phyloP scores from a whole-genome alignment of 2,888 invertebrate genomes.

The Scaptomyza parva region DNA sequence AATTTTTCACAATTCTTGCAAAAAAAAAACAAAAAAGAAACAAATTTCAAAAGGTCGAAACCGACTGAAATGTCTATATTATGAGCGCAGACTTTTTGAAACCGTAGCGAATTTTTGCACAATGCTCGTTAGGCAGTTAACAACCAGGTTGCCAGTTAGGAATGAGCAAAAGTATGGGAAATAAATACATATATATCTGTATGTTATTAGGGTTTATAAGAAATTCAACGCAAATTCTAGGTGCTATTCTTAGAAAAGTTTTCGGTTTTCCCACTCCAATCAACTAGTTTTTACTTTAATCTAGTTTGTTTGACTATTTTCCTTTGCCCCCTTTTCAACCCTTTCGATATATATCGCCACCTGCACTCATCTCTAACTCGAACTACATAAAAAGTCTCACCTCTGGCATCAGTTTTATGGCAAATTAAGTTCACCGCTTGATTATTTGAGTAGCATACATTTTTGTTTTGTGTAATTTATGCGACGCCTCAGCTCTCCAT shows the following conservation, averaged over 20 bases:
- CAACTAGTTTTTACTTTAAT: no score
- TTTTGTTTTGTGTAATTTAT: slow-evolving; percentile 73
- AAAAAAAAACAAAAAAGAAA: no score
- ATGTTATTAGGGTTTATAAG: neutral
- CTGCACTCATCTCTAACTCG: slow-evolving; percentile 1
- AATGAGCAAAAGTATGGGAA: slow-evolving; percentile 27
- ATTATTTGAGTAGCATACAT: slow-evolving; percentile 67
- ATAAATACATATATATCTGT: neutral
- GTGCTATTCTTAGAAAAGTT: neutral
- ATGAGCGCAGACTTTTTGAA: slow-evolving; percentile 49
- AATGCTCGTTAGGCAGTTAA: slow-evolving; percentile 48
- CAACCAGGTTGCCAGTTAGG: slow-evolving; percentile 24
- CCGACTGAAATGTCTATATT: slow-evolving; percentile 78
- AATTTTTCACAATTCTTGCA: slow-evolving; percentile 51
- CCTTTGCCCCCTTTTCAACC: no score
- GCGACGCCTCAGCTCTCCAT: slow-evolving; percentile 34
- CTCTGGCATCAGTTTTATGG: slow-evolving; percentile 64
- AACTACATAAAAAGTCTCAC: slow-evolving; percentile 11
- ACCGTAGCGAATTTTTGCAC: slow-evolving; percentile 36
- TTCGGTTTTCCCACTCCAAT: no score
- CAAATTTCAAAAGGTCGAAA: slow-evolving; percentile 54
- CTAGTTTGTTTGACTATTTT: no score
- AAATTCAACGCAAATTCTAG: neutral
- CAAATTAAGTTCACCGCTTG: slow-evolving; percentile 80
- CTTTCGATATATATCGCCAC: slow-evolving; percentile 25